Evolutionary conservation across 2,888 invertebrate species (phyloP), one percentile per base, ranked within the genome.

Genomic region (Sphaeridia pumilis): DNA sequence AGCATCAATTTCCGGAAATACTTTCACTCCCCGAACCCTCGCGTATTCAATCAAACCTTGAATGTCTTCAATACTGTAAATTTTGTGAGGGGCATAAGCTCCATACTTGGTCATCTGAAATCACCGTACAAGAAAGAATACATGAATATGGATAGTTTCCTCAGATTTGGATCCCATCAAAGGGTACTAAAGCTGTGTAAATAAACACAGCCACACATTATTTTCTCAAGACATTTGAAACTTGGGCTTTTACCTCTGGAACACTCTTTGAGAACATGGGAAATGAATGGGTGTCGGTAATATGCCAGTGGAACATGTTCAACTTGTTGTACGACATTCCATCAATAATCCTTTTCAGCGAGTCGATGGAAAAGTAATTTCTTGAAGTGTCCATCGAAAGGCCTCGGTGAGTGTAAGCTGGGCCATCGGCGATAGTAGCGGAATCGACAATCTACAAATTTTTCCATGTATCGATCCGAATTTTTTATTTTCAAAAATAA

Each of bases 1-100:
- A 46, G 87, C 87, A 70, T 92, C 90, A 66, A 90, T 85, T 74
- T 94, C 94, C 0, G 93, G 90, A 65, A 94, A 68, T 12, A 94
- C 82, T 44, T 88, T 78, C 48, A 94, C 81, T 0, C 93, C 94
- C 41, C 87, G 76, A 27, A 79, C 68, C 58, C 79, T 77, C 0
- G 86, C 92, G 69, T 86, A 90, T 36, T 78, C 74, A 0, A 87
- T 76, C 47, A 93, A 71, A 10, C 71, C 70, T n/a, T 59, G 56
- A 59, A 85, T 76, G 59, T 87, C 83, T 36, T 74, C 71, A 1
- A 76, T 72, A 0, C 78, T 75, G 57, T 73, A 71, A 26, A 73
- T 78, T 72, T 87, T 82, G 0, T 76, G 75, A 35, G 83, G 78
- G 0, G 82, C 76, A 66, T 87, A 85, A 2, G 92, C 85, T 1